phyloP scores from a whole-genome alignment of 2,113 vertebrate species.

The Camelus dromedarius region DNA sequence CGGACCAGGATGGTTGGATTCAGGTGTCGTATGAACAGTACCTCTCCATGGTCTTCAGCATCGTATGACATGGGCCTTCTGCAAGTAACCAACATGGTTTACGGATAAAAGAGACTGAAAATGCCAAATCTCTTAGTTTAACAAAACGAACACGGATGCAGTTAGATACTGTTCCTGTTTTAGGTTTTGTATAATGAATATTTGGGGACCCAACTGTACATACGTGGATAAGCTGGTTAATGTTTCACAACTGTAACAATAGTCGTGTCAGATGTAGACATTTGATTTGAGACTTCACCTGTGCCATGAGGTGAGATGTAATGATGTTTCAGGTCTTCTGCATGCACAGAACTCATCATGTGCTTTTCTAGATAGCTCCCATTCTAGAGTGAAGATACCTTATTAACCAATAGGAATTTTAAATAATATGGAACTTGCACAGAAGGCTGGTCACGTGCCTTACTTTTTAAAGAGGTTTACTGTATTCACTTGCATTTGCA shows the following conservation, averaged over 20 bases:
- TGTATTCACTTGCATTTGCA: slow-evolving; percentile 83
- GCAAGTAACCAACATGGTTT: neutral
- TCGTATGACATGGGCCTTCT: slow-evolving; percentile 88
- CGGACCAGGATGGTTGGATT: slow-evolving; percentile 99
- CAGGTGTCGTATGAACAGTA: slow-evolving; percentile 99
- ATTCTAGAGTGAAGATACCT: slow-evolving; percentile 72
- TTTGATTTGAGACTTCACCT: slow-evolving; percentile 58
- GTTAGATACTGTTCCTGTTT: slow-evolving; percentile 66
- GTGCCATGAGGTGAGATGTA: slow-evolving; percentile 65
- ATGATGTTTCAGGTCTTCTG: slow-evolving; percentile 76
- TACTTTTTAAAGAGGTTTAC: slow-evolving; percentile 84
- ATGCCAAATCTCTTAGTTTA: slow-evolving; percentile 82
- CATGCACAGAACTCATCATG: slow-evolving; percentile 66
- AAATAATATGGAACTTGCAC: slow-evolving; percentile 78
- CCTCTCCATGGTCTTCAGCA: slow-evolving; percentile 98
- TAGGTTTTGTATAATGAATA: slow-evolving; percentile 62
- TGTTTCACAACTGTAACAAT: neutral
- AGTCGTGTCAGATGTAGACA: slow-evolving; percentile 55
- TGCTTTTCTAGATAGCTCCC: slow-evolving; percentile 79
- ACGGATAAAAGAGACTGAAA: slow-evolving; percentile 70
- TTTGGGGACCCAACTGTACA: slow-evolving; percentile 64
- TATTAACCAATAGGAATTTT: slow-evolving; percentile 72
- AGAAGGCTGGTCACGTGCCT: slow-evolving; percentile 87
- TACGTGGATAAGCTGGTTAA: slow-evolving; percentile 65
- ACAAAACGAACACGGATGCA: slow-evolving; percentile 55